phyloP scores from a whole-genome alignment of 2,113 vertebrate genomes.

The Pedetes capensis region DNA sequence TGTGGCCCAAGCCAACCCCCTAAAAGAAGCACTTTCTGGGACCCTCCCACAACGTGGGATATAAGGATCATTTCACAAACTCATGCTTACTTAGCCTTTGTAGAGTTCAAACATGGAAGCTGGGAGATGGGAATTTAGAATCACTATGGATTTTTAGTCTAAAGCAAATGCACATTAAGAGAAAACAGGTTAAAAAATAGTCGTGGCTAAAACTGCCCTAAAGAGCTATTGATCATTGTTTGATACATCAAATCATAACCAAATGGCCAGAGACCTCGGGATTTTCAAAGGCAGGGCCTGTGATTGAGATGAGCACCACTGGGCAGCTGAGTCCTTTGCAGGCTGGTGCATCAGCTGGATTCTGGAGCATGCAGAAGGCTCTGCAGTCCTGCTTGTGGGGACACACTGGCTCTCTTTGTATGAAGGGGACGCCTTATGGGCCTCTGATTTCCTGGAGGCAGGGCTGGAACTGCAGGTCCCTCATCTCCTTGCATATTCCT shows the following conservation, averaged over 20 bases:
- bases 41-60: no score
- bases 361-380: rapidly evolving
- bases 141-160: not conserved
- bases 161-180: not conserved
- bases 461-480: rapidly evolving
- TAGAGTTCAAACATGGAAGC: not conserved
- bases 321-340: rapidly evolving
- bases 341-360: rapidly evolving
- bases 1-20: not conserved
- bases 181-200: slow-evolving; percentile 19
- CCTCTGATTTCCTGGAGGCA: not conserved
- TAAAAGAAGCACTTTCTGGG: rapidly evolving
- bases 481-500: rapidly evolving
- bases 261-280: not conserved
- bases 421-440: rapidly evolving
- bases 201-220: not conserved
- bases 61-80: not conserved
- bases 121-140: not conserved
- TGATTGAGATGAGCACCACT: rapidly evolving
- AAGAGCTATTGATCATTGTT: slow-evolving; percentile 55
- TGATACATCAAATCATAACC: slow-evolving; percentile 41
- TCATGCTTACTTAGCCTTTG: not conserved
- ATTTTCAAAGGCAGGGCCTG: slow-evolving; percentile 4
- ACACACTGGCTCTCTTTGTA: rapidly evolving
- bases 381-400: rapidly evolving